A percentile compares a stretch with the other conserved stretches of the same genome.
Conservation (phyloP, 2,113 vertebrate genomes). For the Loxodonta africana region DNA sequence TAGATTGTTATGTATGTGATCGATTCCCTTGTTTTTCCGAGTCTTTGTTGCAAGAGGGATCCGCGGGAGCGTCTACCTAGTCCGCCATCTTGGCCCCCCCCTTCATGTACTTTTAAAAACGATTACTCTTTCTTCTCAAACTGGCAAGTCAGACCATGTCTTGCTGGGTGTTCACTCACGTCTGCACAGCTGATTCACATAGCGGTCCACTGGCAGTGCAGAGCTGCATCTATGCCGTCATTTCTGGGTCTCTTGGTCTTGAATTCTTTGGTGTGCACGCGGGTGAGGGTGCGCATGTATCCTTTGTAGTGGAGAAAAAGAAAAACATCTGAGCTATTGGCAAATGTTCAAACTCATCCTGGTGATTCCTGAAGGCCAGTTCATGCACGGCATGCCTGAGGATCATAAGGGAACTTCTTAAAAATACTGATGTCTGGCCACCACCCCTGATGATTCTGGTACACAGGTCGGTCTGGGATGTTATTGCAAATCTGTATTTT, state of each 20-base stretch:
- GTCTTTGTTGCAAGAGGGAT: too few relatives aligned
- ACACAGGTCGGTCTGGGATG: too few relatives aligned
- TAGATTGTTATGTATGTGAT: too few relatives aligned
- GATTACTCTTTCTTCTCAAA: background rate
- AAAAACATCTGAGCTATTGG: background rate
- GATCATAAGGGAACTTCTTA: background rate
- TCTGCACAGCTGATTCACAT: too few relatives aligned
- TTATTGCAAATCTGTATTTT: background rate
- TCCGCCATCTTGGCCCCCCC: too few relatives aligned
- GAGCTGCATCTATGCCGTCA: background rate
- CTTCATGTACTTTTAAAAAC: background rate
- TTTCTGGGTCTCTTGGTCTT: background rate
- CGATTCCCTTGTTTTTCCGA: too few relatives aligned
- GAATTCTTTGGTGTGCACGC: background rate
- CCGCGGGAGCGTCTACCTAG: too few relatives aligned
- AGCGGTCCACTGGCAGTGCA: background rate
- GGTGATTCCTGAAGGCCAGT: background rate
- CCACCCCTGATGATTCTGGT: background rate
- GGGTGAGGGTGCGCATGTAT: background rate
- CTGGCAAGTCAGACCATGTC: background rate
- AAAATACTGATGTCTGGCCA: background rate
- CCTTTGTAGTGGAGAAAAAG: background rate
- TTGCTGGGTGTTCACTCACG: background rate
- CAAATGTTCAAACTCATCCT: background rate
- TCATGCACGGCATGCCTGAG: background rate